Percentiles rank a stretch among this genome's conserved stretches.
These are phyloP conservation scores for Crocidura indochinensis DNA, from an alignment of 2,797 vertebrate genomes.

Conservation along the genomic window DNA sequence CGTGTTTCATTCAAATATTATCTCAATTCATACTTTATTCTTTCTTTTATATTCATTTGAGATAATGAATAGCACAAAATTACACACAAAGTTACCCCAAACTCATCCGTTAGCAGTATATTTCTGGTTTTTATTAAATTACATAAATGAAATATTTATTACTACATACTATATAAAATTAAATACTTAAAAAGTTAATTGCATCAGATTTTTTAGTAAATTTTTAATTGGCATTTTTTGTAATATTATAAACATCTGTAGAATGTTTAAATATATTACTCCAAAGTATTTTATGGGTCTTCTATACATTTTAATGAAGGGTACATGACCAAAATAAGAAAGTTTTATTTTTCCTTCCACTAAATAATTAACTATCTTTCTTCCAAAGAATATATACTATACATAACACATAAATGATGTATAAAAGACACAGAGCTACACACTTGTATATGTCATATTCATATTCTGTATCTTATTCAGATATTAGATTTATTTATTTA, in stretches of 20 bases:
- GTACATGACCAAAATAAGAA: constrained; percentile 30
- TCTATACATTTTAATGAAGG: constrained; percentile 28
- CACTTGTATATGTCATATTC: background rate
- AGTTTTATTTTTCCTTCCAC: too few species aligned
- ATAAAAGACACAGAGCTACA: background rate
- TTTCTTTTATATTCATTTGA: background rate
- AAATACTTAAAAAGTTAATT: constrained; percentile 42
- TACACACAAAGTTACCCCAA: background rate
- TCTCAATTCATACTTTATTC: background rate
- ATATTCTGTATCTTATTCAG: too few species aligned
- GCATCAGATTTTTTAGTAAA: background rate
- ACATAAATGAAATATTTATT: constrained; percentile 33
- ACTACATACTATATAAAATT: background rate
- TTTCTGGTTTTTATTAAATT: background rate
- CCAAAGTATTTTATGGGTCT: constrained; percentile 10
- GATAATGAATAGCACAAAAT: background rate
- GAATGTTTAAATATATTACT: constrained; percentile 24
- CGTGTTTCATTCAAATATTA: background rate
- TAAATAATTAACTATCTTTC: too few species aligned
- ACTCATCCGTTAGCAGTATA: background rate
- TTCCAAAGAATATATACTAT: background rate
- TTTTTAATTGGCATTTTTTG: background rate
- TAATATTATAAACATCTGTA: constrained; percentile 19
- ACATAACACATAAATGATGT: background rate
- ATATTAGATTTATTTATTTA: too few species aligned